Conservation (phyloP, 1,140 invertebrate genomes). For the Copidosoma floridanum region DNA sequence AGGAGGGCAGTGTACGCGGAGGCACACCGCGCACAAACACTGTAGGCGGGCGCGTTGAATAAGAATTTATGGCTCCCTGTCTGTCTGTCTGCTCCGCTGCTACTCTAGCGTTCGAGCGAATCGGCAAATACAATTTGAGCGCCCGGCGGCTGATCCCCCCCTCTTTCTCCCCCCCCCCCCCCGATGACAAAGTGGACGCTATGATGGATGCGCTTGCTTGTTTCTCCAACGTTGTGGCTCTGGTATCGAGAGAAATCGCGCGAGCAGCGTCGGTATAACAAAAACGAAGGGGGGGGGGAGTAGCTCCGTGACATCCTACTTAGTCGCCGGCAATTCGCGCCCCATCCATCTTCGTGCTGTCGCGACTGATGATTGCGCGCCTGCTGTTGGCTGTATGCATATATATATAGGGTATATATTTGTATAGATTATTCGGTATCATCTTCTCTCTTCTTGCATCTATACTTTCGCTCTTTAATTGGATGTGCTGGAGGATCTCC, state of each 20-base stretch:
- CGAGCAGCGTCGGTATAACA: neutral
- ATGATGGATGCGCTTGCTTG: slow-evolving; percentile 24
- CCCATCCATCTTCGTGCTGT: slow-evolving; percentile 12
- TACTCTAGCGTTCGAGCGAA: slow-evolving; percentile 3
- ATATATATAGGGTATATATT: too few species aligned
- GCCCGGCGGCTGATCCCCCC: slow-evolving; percentile 5
- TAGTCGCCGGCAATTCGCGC: slow-evolving; percentile 16
- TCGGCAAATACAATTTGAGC: slow-evolving; percentile 30
- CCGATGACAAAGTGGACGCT: slow-evolving; percentile 25
- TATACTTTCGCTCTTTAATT: too few species aligned
- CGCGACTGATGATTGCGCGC: neutral
- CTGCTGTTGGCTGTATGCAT: neutral
- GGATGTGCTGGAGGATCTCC: too few species aligned
- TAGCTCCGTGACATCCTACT: slow-evolving; percentile 15
- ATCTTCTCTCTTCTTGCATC: too few species aligned
- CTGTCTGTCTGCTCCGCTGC: neutral
- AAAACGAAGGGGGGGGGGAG: neutral
- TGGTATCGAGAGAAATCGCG: neutral
- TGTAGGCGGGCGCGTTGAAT: neutral
- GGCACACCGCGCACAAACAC: too few species aligned
- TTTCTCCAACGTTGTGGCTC: too few species aligned
- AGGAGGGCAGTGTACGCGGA: too few species aligned
- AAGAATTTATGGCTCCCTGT: slow-evolving; percentile 22
- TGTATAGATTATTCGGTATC: too few species aligned
- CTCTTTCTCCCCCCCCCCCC: neutral